phyloP scores from a whole-genome alignment of 1,140 invertebrate species.

The Drosophila repletoides region DNA sequence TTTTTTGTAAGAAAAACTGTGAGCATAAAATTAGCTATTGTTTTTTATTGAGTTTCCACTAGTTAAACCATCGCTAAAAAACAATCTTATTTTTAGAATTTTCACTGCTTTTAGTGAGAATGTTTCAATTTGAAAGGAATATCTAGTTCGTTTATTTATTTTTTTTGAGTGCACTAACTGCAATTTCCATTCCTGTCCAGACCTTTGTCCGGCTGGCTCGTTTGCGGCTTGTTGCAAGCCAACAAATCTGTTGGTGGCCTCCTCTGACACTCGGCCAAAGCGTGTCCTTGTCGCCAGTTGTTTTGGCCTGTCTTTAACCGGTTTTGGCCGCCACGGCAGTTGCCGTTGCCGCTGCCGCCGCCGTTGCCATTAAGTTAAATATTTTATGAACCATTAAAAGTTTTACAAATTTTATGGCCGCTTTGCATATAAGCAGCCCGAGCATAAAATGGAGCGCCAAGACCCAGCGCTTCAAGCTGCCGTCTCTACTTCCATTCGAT shows the following conservation, averaged over 20 bases:
- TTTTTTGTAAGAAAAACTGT: too few species aligned
- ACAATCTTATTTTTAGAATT: too few species aligned
- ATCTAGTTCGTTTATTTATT: too few species aligned
- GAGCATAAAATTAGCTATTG: too few species aligned
- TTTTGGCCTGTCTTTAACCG: conserved; percentile 67
- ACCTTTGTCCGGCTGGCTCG: conserved; percentile 25
- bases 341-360: conserved; percentile 60
- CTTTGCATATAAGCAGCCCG: conserved; percentile 69
- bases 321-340: conserved; percentile 61
- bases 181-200: neutral
- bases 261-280: conserved; percentile 11
- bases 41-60: too few species aligned
- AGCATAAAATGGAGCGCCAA: conserved; percentile 24
- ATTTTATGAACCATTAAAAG: conserved; percentile 81
- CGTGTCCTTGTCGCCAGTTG: conserved; percentile 11
- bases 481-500: conserved; percentile 21
- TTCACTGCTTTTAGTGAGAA: too few species aligned
- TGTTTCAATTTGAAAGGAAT: too few species aligned
- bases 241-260: conserved; percentile 58
- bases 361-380: conserved; percentile 71
- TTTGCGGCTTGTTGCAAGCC: conserved; percentile 70
- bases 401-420: conserved; percentile 79
- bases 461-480: conserved; percentile 38
- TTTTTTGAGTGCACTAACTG: too few species aligned
- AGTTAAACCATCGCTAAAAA: too few species aligned